Evolutionary conservation across 2,113 vertebrate genomes (phyloP).

Genomic region (Neotragus moschatus): DNA sequence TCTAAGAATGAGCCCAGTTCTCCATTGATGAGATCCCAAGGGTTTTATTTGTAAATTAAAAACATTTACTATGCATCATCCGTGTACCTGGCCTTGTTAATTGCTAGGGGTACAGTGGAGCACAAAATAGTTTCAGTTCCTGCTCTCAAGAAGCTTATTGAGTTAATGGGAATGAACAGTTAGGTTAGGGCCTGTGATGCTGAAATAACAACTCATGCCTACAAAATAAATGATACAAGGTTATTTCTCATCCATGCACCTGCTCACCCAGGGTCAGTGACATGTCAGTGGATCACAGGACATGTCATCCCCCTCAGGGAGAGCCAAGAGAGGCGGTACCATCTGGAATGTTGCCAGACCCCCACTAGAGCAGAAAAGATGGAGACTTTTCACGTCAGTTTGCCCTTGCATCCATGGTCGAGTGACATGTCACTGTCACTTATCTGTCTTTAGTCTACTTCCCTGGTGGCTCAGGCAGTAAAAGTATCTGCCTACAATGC

Average conservation of each 20-base stretch:
- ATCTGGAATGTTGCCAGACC: fast-evolving
- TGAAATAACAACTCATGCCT: not conserved
- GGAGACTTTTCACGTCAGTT: fast-evolving
- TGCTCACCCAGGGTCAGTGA: fast-evolving
- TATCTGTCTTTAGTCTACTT: not conserved
- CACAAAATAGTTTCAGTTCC: fast-evolving
- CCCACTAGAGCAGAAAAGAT: not conserved
- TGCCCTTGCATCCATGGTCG: fast-evolving
- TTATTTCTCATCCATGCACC: no score
- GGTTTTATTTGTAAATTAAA: not conserved
- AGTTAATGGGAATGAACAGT: no score
- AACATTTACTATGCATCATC: fast-evolving
- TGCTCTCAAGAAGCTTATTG: fast-evolving
- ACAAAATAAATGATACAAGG: fast-evolving
- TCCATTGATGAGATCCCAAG: no score
- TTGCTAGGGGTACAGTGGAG: not conserved
- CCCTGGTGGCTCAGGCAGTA: no score
- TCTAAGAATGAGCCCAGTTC: fast-evolving
- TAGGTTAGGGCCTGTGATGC: not conserved
- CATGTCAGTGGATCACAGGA: not conserved
- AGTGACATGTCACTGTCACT: fast-evolving
- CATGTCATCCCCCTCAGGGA: not conserved
- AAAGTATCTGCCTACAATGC: no score
- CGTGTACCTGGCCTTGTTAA: fast-evolving
- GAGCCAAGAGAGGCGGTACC: not conserved